These are phyloP conservation scores for Zygogramma bicolorata DNA, from an alignment of 2,888 invertebrate species.

Conservation along the genomic window DNA sequence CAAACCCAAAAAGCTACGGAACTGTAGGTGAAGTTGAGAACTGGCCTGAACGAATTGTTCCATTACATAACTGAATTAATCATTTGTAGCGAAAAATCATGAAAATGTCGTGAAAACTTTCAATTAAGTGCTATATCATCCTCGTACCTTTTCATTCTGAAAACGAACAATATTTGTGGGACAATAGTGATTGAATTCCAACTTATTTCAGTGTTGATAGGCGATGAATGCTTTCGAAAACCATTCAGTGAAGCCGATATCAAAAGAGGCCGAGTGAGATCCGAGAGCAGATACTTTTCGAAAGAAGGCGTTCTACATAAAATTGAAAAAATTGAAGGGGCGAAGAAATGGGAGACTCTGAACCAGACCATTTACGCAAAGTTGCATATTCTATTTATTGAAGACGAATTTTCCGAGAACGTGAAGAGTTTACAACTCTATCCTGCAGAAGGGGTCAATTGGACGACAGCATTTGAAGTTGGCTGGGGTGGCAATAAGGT, in stretches of 20 bases:
- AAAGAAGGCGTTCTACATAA: background rate
- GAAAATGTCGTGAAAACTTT: too few species aligned
- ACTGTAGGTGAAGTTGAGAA: too few species aligned
- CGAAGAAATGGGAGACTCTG: background rate
- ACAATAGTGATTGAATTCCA: background rate
- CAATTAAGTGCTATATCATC: too few species aligned
- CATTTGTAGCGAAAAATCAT: too few species aligned
- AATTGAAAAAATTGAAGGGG: background rate
- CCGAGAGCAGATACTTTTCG: background rate
- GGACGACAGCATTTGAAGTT: background rate
- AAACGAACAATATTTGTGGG: too few species aligned
- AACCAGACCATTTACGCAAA: too few species aligned
- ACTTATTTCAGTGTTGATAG: background rate
- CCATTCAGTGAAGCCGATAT: background rate
- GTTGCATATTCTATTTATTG: background rate
- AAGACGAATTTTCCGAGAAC: background rate
- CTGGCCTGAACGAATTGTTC: too few species aligned
- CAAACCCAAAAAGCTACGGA: too few species aligned
- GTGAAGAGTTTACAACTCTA: background rate
- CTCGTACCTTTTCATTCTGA: too few species aligned
- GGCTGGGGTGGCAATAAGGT: slow-evolving; percentile 4
- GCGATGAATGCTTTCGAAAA: background rate
- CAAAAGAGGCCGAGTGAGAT: background rate
- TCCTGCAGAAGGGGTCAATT: background rate
- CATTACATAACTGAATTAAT: too few species aligned